Evolutionary conservation across 2,113 vertebrate genomes (phyloP), one percentile per base, ranked within the genome.

Genomic region (Todiramphus saurophagus): DNA sequence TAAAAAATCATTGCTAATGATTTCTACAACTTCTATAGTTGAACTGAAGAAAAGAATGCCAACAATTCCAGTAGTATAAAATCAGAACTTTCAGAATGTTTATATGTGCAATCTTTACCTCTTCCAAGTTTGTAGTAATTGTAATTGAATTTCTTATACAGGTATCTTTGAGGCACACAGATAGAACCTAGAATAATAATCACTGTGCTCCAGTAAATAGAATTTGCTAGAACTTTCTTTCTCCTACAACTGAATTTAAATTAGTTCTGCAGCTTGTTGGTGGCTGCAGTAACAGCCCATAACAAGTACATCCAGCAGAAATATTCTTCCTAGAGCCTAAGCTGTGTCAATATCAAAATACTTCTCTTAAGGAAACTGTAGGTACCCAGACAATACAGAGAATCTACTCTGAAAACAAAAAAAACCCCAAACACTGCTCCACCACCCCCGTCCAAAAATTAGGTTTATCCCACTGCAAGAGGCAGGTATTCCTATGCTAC

Each of bases 21-120:
- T 91, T 78, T 90, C 18, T 76, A 27, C 17, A 44, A 25, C 12
- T 70, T 63, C 16, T 13, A 5, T 63, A 72, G 41, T 24, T 66
- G 16, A 90, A 79, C 25, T 58, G 35, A 62, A 66, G 28, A 66
- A 88, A 77, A 16, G 11, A 48, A 33, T 53, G 16, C 1, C 21
- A 82, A 37, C 8, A 79, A 50, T 90, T 92, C 21, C 35, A 53
- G 4, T 11, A 46, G 2, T 31, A 63, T 31, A 46, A 92, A 91
- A 27, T 0, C 11, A n/a, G 13, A 76, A 72, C 0, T 1, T 73
- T 79, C 21, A 35, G 39, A 63, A 63, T 39, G 13, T 28, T 41
- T 76, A 28, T 7, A n/a, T 27, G 4, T 37, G 4, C 21, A 58
- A 16, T 63, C 6, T 5, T 59, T 46, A 21, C 13, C 13, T 88